Evolutionary conservation across 2,888 invertebrate species (phyloP).

Genomic region (Antheraea yamamai): DNA sequence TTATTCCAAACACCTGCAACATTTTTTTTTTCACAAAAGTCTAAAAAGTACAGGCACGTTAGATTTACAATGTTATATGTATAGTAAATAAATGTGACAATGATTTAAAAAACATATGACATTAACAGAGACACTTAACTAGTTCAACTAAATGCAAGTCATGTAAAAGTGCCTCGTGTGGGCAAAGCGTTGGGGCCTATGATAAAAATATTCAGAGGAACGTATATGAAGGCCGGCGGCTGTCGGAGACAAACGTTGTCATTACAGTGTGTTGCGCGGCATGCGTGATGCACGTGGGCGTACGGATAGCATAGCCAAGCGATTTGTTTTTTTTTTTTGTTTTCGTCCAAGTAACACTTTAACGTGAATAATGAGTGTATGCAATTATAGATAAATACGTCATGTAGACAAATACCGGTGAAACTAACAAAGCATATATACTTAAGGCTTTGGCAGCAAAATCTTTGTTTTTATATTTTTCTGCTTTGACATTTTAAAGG

Average conservation of each 20-base stretch:
- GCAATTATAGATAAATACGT: not conserved
- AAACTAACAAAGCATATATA: not conserved
- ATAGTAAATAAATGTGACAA: not conserved
- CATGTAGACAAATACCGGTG: too few relatives aligned
- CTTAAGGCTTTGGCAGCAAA: not conserved
- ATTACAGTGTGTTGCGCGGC: conserved; percentile 55
- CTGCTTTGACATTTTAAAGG: not conserved
- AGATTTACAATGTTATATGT: not conserved
- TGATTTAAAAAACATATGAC: not conserved
- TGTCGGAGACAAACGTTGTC: conserved; percentile 49
- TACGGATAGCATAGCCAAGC: conserved; percentile 40
- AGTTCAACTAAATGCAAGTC: conserved; percentile 37
- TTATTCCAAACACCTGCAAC: too few relatives aligned
- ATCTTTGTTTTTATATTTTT: too few relatives aligned
- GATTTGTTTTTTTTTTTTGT: not conserved
- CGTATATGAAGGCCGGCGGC: conserved; percentile 52
- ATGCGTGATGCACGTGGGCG: conserved; percentile 67
- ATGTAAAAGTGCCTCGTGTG: conserved; percentile 30
- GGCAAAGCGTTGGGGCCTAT: conserved; percentile 44
- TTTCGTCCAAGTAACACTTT: not conserved
- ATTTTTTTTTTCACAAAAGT: too few relatives aligned
- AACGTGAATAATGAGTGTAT: not conserved
- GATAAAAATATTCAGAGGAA: conserved; percentile 46
- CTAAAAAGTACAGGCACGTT: too few relatives aligned
- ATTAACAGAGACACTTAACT: conserved; percentile 30